Percentiles rank a stretch among this genome's conserved stretches.
Conservation (phyloP, 2,113 vertebrate genomes). For the Ophthalmolycus amberensis region DNA sequence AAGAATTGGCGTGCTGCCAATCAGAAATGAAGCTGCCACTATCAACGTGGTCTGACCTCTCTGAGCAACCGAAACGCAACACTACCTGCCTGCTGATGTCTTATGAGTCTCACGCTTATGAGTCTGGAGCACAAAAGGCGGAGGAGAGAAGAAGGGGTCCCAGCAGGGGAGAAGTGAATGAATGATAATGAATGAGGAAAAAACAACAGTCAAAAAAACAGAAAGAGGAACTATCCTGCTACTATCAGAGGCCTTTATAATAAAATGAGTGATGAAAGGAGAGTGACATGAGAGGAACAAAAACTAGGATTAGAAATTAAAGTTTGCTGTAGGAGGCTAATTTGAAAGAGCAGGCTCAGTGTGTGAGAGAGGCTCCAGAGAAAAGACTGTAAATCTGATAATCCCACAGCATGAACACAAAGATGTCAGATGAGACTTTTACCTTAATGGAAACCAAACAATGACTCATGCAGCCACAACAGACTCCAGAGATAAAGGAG, state of each 20-base stretch:
- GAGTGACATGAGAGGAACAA: slow-evolving; percentile 35
- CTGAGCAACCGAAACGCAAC: slow-evolving; percentile 53
- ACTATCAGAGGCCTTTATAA: slow-evolving; percentile 10
- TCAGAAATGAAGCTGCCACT: slow-evolving; percentile 76
- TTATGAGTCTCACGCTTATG: slow-evolving; percentile 35
- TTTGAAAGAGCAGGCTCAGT: slow-evolving; percentile 63
- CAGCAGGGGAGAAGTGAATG: not conserved
- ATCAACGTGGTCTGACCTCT: slow-evolving; percentile 75
- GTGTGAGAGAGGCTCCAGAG: slow-evolving; percentile 62
- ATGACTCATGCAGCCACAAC: slow-evolving; percentile 60
- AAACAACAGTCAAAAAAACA: not conserved
- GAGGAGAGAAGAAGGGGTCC: slow-evolving; percentile 1
- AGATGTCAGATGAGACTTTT: slow-evolving; percentile 67
- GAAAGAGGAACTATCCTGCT: not conserved
- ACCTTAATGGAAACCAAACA: slow-evolving; percentile 70
- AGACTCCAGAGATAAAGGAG: slow-evolving; percentile 38
- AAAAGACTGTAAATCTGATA: slow-evolving; percentile 68
- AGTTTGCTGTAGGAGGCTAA: slow-evolving; percentile 46
- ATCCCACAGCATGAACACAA: slow-evolving; percentile 65
- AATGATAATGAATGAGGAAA: slow-evolving; percentile 18
- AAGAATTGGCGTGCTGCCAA: slow-evolving; percentile 51
- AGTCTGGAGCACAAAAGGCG: slow-evolving; percentile 27
- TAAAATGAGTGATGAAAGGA: slow-evolving; percentile 27
- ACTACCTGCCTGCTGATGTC: slow-evolving; percentile 73
- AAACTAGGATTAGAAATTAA: slow-evolving; percentile 27